Evolutionary conservation across 2,888 invertebrate species (phyloP).

Genomic region (Drosophila incognita): DNA sequence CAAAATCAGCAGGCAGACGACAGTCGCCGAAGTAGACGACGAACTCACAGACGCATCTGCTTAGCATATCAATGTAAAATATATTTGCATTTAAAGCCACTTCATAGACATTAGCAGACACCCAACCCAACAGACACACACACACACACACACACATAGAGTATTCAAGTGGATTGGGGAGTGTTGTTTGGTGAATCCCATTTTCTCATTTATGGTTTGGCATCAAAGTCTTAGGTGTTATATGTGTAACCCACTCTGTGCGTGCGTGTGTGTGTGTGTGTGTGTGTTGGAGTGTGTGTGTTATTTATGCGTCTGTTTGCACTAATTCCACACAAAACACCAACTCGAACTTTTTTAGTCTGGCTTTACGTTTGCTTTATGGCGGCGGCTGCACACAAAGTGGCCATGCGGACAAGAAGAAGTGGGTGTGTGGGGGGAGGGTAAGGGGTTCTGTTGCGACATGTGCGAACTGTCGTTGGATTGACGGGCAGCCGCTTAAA

Average conservation of each 20-base stretch:
- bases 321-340: constrained; percentile 69
- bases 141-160: not conserved
- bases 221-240: constrained; percentile 72
- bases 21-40: constrained; percentile 39
- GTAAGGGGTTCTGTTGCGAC: constrained; percentile 4
- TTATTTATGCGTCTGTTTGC: constrained; percentile 80
- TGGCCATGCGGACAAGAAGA: not conserved
- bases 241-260: not conserved
- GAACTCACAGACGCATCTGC: constrained; percentile 74
- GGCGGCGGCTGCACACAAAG: constrained; percentile 32
- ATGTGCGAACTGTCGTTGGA: constrained; percentile 36
- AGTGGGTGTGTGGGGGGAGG: not conserved
- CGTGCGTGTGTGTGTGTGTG: constrained; percentile 24
- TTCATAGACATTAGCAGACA: constrained; percentile 70
- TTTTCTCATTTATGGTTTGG: constrained; percentile 24
- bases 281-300: constrained; percentile 31
- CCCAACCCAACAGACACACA: constrained; percentile 6
- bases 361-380: constrained; percentile 55
- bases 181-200: constrained; percentile 3
- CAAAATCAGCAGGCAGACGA: constrained; percentile 32
- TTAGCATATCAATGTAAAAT: constrained; percentile 69
- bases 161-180: not conserved
- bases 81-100: constrained; percentile 69
- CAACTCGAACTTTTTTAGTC: constrained; percentile 41
- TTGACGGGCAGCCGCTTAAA: constrained; percentile 67